Conservation (phyloP, 1,140 invertebrate species). For the Dinothrombium tinctorium region DNA sequence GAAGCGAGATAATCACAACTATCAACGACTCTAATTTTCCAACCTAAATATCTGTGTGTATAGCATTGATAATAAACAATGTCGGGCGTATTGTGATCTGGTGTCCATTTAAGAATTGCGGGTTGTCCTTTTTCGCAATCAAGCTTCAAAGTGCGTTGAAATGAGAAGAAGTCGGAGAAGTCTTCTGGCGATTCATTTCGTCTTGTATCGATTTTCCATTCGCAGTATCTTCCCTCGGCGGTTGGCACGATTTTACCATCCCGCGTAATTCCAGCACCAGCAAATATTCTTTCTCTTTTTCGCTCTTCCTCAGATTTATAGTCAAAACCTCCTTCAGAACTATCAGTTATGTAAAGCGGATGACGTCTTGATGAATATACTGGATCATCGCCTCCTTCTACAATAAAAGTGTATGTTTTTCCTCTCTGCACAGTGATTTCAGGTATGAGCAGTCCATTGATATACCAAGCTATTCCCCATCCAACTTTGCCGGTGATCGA, state of each 20-base stretch:
- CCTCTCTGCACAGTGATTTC: conserved; percentile 74
- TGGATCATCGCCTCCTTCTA: conserved; percentile 59
- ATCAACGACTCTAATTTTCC: conserved; percentile 41
- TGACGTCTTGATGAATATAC: conserved; percentile 58
- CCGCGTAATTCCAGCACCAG: conserved; percentile 25
- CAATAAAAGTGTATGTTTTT: conserved; percentile 66
- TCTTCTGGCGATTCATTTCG: background rate
- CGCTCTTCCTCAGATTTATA: conserved; percentile 34
- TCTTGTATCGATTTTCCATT: conserved; percentile 53
- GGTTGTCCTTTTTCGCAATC: conserved; percentile 49
- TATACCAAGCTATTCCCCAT: conserved; percentile 85
- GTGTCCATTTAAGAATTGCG: conserved; percentile 61
- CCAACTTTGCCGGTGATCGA: conserved; percentile 38
- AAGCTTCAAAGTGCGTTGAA: conserved; percentile 52
- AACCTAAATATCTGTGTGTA: conserved; percentile 71
- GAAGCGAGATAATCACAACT: conserved; percentile 3
- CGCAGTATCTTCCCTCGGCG: conserved; percentile 39
- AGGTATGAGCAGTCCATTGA: conserved; percentile 55
- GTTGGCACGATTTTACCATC: conserved; percentile 53
- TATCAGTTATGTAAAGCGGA: conserved; percentile 87
- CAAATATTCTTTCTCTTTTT: conserved; percentile 1
- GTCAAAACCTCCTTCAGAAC: conserved; percentile 63
- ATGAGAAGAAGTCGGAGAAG: conserved; percentile 19
- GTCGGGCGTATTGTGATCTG: conserved; percentile 60
- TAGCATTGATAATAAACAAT: conserved; percentile 78